Evolutionary conservation across 2,113 vertebrate species (phyloP).

Genomic region (Chitala chitala): DNA sequence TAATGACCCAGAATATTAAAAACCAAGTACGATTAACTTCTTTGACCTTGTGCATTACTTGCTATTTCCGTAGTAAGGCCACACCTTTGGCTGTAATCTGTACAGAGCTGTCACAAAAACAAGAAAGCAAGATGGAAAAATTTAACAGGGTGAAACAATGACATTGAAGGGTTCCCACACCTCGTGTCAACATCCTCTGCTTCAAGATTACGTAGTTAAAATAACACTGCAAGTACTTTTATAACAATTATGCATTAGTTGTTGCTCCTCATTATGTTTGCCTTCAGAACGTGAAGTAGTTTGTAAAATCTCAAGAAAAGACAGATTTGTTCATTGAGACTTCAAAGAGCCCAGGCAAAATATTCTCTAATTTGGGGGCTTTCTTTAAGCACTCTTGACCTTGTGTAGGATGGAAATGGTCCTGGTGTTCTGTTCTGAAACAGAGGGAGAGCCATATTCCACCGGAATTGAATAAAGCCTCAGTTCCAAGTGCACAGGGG

Average conservation of each 20-base stretch:
- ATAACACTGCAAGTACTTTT: too few relatives aligned
- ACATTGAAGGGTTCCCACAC: too few relatives aligned
- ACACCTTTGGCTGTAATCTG: background rate
- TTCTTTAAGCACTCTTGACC: background rate
- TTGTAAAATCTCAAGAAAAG: too few relatives aligned
- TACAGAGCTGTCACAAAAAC: background rate
- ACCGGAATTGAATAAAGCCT: background rate
- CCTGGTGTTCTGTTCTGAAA: background rate
- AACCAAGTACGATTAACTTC: conserved; percentile 65
- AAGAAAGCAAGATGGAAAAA: too few relatives aligned
- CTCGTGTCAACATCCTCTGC: too few relatives aligned
- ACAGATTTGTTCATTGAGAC: too few relatives aligned
- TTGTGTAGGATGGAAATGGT: background rate
- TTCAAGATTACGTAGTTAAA: too few relatives aligned
- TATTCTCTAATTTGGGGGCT: background rate
- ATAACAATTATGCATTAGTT: too few relatives aligned
- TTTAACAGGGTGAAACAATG: too few relatives aligned
- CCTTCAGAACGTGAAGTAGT: too few relatives aligned
- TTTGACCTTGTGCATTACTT: conserved; percentile 63
- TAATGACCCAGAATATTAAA: conserved; percentile 70
- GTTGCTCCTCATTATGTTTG: too few relatives aligned
- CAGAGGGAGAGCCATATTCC: background rate
- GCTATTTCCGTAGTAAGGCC: conserved; percentile 24
- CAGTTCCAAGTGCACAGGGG: background rate
- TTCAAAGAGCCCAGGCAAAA: background rate